A percentile compares a stretch with the other conserved stretches of the same genome.
These are phyloP conservation scores for Dinocampus coccinellae DNA, from an alignment of 2,888 invertebrate genomes.

Conservation along the genomic window DNA sequence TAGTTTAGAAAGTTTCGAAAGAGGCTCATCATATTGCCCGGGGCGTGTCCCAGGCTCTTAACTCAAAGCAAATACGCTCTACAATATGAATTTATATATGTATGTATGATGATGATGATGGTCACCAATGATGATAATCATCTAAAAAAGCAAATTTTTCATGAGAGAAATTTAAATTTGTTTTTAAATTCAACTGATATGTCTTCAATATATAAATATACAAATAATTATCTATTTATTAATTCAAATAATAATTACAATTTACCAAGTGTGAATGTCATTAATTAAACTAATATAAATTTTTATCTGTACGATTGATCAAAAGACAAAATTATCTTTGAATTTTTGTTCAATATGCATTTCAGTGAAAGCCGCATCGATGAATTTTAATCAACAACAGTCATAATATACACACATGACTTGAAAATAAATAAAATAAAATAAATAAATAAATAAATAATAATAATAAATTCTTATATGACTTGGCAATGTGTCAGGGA, in stretches of 20 bases:
- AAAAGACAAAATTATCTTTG: background rate
- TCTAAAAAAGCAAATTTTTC: background rate
- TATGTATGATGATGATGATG: background rate
- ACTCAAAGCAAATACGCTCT: conserved; percentile 2
- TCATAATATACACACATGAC: background rate
- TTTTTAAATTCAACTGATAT: background rate
- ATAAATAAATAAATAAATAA: background rate
- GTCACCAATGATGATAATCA: too few species aligned
- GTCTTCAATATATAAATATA: background rate
- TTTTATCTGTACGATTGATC: background rate
- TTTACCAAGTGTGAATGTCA: background rate
- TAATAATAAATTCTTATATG: background rate
- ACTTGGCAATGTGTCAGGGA: background rate
- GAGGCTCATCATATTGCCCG: conserved; percentile 41
- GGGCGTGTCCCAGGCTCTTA: conserved; percentile 38
- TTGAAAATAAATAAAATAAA: background rate
- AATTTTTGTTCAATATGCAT: background rate
- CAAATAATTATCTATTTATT: background rate
- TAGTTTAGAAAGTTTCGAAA: conserved; percentile 59
- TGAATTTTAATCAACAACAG: conserved; percentile 26
- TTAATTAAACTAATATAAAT: background rate
- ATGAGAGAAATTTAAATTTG: background rate
- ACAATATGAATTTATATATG: background rate
- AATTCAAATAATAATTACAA: background rate
- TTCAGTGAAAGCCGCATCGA: conserved; percentile 28